phyloP scores from a whole-genome alignment of 1,140 invertebrate species.

The Drosophila pandora region DNA sequence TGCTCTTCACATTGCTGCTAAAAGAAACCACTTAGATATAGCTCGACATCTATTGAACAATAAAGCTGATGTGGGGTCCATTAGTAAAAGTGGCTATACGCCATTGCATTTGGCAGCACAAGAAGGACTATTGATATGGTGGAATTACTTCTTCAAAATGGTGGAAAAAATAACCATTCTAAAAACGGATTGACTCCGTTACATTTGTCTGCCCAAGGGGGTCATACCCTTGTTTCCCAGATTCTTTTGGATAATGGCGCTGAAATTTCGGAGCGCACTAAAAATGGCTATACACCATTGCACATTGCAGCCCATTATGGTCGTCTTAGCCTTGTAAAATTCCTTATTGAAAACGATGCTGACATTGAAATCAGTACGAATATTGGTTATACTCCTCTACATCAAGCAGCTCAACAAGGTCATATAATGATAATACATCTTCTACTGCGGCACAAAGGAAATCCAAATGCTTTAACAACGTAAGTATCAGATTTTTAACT shows the following conservation, averaged over 20 bases:
- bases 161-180: conserved; percentile 93
- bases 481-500: conserved; percentile 86
- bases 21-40: conserved; percentile 98
- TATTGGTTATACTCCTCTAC: conserved; percentile 98
- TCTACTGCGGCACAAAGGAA: conserved; percentile 96
- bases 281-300: conserved; percentile 96
- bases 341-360: conserved; percentile 93
- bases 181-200: conserved; percentile 94
- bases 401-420: conserved; percentile 99
- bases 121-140: conserved; percentile 96
- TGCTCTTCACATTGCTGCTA: conserved; percentile 98
- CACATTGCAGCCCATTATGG: conserved; percentile 97
- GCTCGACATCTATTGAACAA: conserved; percentile 97
- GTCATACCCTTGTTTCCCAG: conserved; percentile 93
- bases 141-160: conserved; percentile 93
- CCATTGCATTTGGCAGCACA: conserved; percentile 97
- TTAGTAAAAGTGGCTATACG: conserved; percentile 95
- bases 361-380: conserved; percentile 89
- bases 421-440: conserved; percentile 97
- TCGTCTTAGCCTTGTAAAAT: conserved; percentile 96
- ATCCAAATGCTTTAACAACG: conserved; percentile 96
- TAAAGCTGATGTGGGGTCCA: conserved; percentile 91
- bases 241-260: conserved; percentile 93
- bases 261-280: conserved; percentile 92
- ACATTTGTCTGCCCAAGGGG: conserved; percentile 96